phyloP scores from a whole-genome alignment of 2,888 invertebrate genomes.

The Hydraecia micacea region DNA sequence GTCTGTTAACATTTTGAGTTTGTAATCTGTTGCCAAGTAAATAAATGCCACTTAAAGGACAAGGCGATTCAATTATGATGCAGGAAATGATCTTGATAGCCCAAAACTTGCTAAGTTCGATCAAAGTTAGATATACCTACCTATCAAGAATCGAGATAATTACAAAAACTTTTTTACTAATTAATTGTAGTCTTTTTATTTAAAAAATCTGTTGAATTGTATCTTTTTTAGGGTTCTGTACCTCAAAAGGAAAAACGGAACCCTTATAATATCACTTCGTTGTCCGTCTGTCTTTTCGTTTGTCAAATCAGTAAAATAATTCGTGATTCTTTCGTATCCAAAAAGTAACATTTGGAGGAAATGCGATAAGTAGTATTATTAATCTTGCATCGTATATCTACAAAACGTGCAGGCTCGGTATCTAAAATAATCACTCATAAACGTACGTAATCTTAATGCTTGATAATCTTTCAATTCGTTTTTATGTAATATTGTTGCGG shows the following conservation, averaged over 20 bases:
- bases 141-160: too few species aligned
- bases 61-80: background rate
- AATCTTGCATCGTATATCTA: conserved; percentile 26
- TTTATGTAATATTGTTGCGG: conserved; percentile 4
- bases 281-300: too few species aligned
- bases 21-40: background rate
- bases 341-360: background rate
- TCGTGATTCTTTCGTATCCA: too few species aligned
- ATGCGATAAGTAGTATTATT: conserved; percentile 24
- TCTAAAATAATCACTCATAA: conserved; percentile 42
- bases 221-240: too few species aligned
- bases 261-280: too few species aligned
- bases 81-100: background rate
- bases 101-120: background rate
- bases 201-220: too few species aligned
- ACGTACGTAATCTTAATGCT: conserved; percentile 26
- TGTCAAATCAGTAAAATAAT: background rate
- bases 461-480: conserved; percentile 21
- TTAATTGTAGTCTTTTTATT: background rate
- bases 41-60: background rate
- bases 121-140: too few species aligned
- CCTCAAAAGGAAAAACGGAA: too few species aligned
- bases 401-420: conserved; percentile 30
- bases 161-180: background rate
- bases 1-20: conserved; percentile 3